Evolutionary conservation across 2,888 invertebrate species (phyloP), one percentile per base, ranked within the genome.

Genomic region (Parthenolecanium corni): DNA sequence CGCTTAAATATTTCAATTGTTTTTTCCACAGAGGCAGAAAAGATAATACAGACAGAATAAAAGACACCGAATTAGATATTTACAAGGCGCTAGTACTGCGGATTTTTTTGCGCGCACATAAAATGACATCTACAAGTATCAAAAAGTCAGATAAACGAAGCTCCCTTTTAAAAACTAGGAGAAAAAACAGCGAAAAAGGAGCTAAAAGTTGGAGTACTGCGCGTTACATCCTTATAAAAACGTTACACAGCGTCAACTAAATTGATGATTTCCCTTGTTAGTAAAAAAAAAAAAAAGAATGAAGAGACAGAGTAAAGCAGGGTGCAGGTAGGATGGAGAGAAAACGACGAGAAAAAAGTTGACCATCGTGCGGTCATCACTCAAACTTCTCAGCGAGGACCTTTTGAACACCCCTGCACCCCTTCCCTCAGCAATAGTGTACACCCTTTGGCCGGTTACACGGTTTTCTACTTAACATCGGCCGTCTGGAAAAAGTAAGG

Each of bases 381-480:
- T 58, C 58, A 58, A 58, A 58, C 47, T 58, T 58, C 47, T 58
- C 36, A 58, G 58, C 36, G 16, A 58, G 47, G 58, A 58, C 58
- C 58, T 58, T 58, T 58, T 58, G 58, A 47, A 58, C 24, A 46
- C 58, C 58, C 46, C 47, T 31, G 31, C 31, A 46, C 31, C 58
- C 58, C 25, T 47, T 25, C 47, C 31, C 47, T 46, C 47, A 31
- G 47, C 47, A 47, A 58, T 47, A 58, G 47, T 36, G 47, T 47
- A 47, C 58, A 58, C 58, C 58, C 58, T 58, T 58, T 47, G 47
- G 47, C 58, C 47, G 31, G 58, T 58, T 58, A 58, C 58, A 58
- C 47, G 58, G 58, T 58, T 58, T 58, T 58, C 58, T 58, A 58
- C 58, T 58, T 58, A 58, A 58, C 58, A 47, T 58, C 58, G 47